Conservation (phyloP, 2,888 invertebrate species). For the Thecocarcelia acutangulata region DNA sequence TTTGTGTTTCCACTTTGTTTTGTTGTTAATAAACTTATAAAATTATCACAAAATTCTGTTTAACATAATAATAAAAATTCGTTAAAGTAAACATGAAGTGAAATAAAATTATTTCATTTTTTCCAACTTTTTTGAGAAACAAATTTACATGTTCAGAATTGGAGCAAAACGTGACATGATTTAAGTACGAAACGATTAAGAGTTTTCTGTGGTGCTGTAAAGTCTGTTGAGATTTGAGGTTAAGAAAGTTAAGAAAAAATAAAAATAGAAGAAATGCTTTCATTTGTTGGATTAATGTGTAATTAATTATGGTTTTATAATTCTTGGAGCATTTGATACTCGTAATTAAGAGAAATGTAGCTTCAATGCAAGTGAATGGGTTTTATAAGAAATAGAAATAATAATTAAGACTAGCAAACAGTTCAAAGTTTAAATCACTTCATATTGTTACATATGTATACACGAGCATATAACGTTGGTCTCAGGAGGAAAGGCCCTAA, state of each 20-base stretch:
- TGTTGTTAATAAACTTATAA: constrained; percentile 43
- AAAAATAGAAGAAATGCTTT: neutral
- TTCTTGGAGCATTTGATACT: neutral
- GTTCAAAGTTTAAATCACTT: no score
- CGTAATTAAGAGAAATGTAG: neutral
- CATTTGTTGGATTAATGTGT: neutral
- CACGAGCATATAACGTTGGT: no score
- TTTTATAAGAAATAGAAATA: no score
- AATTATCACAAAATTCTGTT: constrained; percentile 61
- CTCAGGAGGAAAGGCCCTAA: no score
- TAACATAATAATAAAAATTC: constrained; percentile 39
- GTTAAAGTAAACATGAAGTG: constrained; percentile 5
- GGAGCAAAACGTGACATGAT: constrained; percentile 59
- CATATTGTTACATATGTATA: no score
- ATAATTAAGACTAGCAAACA: no score
- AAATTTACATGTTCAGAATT: constrained; percentile 58
- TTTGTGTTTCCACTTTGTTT: constrained; percentile 22
- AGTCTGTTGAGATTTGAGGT: neutral
- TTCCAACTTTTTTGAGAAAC: constrained; percentile 33
- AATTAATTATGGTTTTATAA: constrained; percentile 18
- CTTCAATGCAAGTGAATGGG: no score
- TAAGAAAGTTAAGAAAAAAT: constrained; percentile 9
- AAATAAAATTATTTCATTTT: neutral
- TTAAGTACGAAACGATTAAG: neutral
- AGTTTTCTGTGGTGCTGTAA: neutral